These are phyloP conservation scores for Pseudoips prasinana DNA, from an alignment of 2,888 invertebrate genomes.

Conservation along the genomic window DNA sequence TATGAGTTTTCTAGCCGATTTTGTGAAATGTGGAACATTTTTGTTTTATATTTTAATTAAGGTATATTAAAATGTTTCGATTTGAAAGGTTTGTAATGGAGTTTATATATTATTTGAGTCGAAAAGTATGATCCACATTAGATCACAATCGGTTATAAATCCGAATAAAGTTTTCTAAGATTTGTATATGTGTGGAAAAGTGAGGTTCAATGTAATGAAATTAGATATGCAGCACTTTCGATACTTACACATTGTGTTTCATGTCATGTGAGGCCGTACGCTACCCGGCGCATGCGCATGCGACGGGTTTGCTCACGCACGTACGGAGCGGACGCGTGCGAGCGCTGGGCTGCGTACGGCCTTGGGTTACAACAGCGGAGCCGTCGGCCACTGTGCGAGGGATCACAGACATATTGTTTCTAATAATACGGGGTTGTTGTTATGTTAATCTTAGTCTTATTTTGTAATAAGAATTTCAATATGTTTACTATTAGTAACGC, in stretches of 20 bases:
- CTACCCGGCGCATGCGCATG: no score
- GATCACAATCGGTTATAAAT: slow-evolving; percentile 31
- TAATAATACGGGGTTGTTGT: slow-evolving; percentile 71
- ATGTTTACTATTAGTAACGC: slow-evolving; percentile 66
- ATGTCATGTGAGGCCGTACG: slow-evolving; percentile 20
- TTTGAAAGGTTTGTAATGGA: no score
- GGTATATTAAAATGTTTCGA: no score
- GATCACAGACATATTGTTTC: slow-evolving; percentile 49
- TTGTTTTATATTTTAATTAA: not conserved
- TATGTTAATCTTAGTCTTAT: slow-evolving; percentile 74
- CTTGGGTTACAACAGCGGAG: no score
- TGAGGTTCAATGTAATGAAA: slow-evolving; percentile 32
- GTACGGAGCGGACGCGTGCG: no score
- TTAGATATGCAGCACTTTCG: slow-evolving; percentile 47
- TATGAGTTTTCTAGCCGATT: slow-evolving; percentile 27
- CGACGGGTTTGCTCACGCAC: no score
- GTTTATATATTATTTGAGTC: no score
- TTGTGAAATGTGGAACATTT: slow-evolving; percentile 28
- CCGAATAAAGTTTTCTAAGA: slow-evolving; percentile 43
- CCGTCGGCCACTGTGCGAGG: slow-evolving; percentile 13
- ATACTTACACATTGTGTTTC: slow-evolving; percentile 46
- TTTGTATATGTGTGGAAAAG: slow-evolving; percentile 45
- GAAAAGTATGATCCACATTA: slow-evolving; percentile 27
- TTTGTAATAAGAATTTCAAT: slow-evolving; percentile 70
- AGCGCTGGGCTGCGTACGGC: no score